These are phyloP conservation scores for Naja naja DNA, from an alignment of 2,113 vertebrate species.

Conservation along the genomic window DNA sequence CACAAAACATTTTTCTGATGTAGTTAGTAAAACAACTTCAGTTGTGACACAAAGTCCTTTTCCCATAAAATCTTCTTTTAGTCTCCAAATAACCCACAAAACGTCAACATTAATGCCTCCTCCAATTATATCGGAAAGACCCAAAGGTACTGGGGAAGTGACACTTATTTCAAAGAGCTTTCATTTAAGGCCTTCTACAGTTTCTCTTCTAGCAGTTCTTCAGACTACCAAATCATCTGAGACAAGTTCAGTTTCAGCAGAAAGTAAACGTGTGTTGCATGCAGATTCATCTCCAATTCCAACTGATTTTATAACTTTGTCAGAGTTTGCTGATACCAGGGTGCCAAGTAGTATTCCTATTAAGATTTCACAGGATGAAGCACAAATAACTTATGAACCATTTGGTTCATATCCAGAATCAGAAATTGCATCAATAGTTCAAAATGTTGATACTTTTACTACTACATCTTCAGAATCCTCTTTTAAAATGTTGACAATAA, in stretches of 20 bases:
- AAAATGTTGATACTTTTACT: conserved; percentile 10
- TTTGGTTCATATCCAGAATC: conserved; percentile 25
- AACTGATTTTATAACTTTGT: conserved; percentile 26
- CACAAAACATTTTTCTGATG: conserved; percentile 22
- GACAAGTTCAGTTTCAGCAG: conserved; percentile 25
- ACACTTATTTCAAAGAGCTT: conserved; percentile 8
- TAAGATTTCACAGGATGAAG: conserved; percentile 12
- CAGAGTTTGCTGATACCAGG: neutral
- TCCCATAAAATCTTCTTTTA: neutral
- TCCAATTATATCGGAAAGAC: neutral
- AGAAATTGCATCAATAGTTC: conserved; percentile 1
- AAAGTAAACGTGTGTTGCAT: conserved; percentile 10
- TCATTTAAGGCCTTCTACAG: conserved; percentile 4
- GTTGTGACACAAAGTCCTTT: conserved; percentile 12
- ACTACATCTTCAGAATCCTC: conserved; percentile 6
- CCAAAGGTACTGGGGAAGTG: conserved; percentile 10
- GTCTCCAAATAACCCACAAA: neutral
- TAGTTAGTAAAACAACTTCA: conserved; percentile 8
- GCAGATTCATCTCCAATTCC: conserved; percentile 18
- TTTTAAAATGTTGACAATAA: conserved; percentile 18
- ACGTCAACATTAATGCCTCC: neutral
- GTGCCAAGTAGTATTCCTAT: conserved; percentile 6
- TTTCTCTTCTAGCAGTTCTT: conserved; percentile 19
- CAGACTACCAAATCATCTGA: conserved; percentile 16
- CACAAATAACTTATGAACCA: conserved; percentile 22